phyloP scores from a whole-genome alignment of 2,797 vertebrate species.

The Lates japonicus region DNA sequence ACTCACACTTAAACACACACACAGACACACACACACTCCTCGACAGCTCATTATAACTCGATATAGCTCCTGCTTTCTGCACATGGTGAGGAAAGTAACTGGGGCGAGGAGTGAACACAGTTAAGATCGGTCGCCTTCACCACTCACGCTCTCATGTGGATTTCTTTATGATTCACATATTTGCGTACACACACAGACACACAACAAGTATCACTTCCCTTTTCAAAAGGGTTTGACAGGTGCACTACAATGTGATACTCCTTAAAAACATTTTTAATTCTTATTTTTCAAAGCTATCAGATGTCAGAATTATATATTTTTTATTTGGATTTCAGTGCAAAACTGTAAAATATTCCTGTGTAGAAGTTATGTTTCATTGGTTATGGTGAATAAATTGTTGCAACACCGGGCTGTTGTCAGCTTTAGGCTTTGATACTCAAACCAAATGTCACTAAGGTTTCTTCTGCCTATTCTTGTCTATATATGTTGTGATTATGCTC shows the following conservation, averaged over 20 bases:
- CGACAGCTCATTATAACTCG: slow-evolving; percentile 13
- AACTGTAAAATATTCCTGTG: neutral
- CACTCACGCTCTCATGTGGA: slow-evolving; percentile 22
- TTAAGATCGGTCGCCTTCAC: slow-evolving; percentile 20
- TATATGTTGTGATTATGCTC: slow-evolving; percentile 4
- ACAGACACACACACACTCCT: neutral
- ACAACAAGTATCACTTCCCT: slow-evolving; percentile 19
- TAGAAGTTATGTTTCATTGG: neutral
- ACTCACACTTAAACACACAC: neutral
- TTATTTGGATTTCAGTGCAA: neutral
- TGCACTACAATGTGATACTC: neutral
- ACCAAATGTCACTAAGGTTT: neutral
- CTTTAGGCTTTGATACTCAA: neutral
- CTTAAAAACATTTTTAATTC: neutral
- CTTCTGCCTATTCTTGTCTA: neutral
- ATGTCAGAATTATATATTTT: neutral
- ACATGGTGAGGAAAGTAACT: slow-evolving; percentile 30
- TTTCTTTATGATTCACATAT: neutral
- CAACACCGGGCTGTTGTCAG: neutral
- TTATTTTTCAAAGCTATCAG: neutral
- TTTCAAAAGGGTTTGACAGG: neutral
- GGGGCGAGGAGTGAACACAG: slow-evolving; percentile 20
- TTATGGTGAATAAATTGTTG: neutral
- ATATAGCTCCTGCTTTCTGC: slow-evolving; percentile 57
- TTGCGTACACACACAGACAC: neutral